A percentile compares a stretch with the other conserved stretches of the same genome.
phyloP scores from a whole-genome alignment of 2,888 invertebrate genomes.

The Stenodera caucasica region DNA sequence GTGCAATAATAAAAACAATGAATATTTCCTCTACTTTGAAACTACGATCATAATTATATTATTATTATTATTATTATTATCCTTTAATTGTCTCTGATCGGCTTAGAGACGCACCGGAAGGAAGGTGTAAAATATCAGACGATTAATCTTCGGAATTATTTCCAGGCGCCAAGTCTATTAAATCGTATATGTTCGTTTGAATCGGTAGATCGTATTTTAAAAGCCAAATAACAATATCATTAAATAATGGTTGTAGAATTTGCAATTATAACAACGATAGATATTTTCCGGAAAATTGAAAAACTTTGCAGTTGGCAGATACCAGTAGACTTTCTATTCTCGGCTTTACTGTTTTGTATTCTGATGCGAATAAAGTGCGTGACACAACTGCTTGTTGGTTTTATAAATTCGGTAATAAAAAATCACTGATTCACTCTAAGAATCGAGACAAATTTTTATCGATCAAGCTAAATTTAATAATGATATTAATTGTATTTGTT shows the following conservation, averaged over 20 bases:
- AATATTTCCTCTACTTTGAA: constrained; percentile 1
- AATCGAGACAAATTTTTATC: neutral
- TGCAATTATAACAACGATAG: neutral
- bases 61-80: neutral
- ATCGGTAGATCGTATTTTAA: neutral
- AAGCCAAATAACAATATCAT: neutral
- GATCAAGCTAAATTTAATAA: neutral
- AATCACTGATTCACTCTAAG: neutral
- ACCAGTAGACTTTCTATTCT: neutral
- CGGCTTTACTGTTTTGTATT: constrained; percentile 3
- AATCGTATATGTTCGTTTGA: neutral
- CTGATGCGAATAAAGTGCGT: neutral
- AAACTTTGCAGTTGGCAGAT: neutral
- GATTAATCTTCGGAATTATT: neutral
- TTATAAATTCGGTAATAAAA: constrained; percentile 1
- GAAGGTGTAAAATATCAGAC: constrained; percentile 2
- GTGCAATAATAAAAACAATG: constrained; percentile 19
- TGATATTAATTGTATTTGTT: neutral
- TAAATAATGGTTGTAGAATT: neutral
- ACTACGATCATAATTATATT: neutral
- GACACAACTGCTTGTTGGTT: neutral
- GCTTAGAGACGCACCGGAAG: neutral
- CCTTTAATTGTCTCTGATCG: neutral
- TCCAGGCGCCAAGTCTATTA: neutral
- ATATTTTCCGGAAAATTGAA: neutral